These are phyloP conservation scores for Campylomormyrus numenius DNA, from an alignment of 2,113 vertebrate species.

Conservation along the genomic window DNA sequence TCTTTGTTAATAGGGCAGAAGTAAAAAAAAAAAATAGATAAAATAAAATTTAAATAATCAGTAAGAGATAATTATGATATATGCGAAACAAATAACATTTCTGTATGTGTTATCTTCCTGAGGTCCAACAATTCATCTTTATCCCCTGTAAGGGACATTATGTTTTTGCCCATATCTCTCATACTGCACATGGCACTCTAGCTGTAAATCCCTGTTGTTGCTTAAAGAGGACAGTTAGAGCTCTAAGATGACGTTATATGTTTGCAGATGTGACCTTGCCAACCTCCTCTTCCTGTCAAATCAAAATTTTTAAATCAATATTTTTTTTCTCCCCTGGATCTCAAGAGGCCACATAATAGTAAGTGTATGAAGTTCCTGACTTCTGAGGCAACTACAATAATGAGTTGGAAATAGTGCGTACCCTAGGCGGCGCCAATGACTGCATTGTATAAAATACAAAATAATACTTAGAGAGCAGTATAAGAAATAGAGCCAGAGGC, in stretches of 20 bases:
- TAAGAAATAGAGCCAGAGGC: background rate
- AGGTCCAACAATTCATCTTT: too few species aligned
- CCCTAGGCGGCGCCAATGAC: background rate
- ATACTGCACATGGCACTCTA: too few species aligned
- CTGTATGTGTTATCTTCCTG: background rate
- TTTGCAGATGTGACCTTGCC: too few species aligned
- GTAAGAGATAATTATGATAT: background rate
- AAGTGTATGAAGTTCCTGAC: background rate
- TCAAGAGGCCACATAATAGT: background rate
- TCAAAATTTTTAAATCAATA: too few species aligned
- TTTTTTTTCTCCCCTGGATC: too few species aligned
- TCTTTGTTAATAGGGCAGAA: background rate
- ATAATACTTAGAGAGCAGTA: background rate
- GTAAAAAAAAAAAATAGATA: background rate
- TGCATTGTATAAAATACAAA: background rate
- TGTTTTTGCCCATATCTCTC: too few species aligned
- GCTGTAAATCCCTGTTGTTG: too few species aligned
- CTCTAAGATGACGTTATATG: too few species aligned
- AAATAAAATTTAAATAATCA: background rate
- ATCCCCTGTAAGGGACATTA: too few species aligned
- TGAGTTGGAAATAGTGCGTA: background rate
- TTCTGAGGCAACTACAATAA: background rate
- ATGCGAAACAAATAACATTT: background rate
- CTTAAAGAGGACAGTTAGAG: too few species aligned
- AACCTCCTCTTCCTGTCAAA: too few species aligned